Evolutionary conservation across 35 echinoderm and acorn worm species (phyloP), one percentile per base, ranked within the genome.

Genomic region (Stichopus chloronotus): DNA sequence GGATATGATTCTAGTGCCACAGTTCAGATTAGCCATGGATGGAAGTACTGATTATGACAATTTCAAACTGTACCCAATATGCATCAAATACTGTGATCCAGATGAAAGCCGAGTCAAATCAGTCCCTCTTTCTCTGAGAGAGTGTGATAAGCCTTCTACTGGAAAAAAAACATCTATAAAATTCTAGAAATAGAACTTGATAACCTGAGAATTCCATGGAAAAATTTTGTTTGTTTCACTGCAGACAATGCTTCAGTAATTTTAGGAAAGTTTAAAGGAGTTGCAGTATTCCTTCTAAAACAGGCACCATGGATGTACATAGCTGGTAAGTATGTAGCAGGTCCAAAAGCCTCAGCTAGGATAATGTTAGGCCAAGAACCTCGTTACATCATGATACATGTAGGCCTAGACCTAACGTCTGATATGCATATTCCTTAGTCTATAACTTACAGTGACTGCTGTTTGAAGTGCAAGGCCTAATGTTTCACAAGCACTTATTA

Each of bases 31-130:
- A 20, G 90, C 95, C 23, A 96, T 92, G 54, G 92, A 96, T 63
- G 95, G 92, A 14, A 93, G 95, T 79, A 76, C 76, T 71, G 95
- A 96, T 91, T 57, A 87, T 91, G 91, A 76, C 25, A 56, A 93
- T 24, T 63, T 55, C 59, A 86, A 91, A 87, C 78, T 96, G 52
- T 93, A 95, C 92, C 92, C 95, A 57, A 53, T 93, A 53, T 25
- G 93, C 25, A 79, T 93, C 30, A 43, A 43, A 43, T 93, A 93
- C 77, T 93, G 72, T 93, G 92, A 95, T 85, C 52, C 55, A 53
- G 79, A 84, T 52, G 54, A 21, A 57, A 84, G 20, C 14, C 65
- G 58, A 79, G 91, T 95, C 17, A 25, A 90, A 25, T 56, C 78
- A 59, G 86, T 92, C 9, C 63, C 93, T 19, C n/a, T 96, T 57